Evolutionary conservation across 1,140 invertebrate species (phyloP).

Genomic region (Pentalonia nigronervosa): DNA sequence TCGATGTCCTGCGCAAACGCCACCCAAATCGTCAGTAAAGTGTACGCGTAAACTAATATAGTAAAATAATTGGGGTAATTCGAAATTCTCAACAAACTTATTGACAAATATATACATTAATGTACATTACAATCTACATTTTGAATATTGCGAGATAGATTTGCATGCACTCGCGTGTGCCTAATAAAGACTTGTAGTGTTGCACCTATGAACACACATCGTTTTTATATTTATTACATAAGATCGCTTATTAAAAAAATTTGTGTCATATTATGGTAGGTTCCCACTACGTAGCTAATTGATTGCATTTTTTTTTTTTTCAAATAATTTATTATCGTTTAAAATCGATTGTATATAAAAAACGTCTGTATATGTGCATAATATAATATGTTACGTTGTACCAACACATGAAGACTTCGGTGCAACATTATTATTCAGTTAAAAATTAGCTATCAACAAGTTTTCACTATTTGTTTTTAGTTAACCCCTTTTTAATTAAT

Average conservation of each 20-base stretch:
- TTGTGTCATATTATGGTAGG: too few species aligned
- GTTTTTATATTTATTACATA: background rate
- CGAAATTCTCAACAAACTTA: too few species aligned
- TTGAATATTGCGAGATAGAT: background rate
- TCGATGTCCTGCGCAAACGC: conserved; percentile 26
- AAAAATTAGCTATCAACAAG: conserved; percentile 16
- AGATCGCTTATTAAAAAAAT: background rate
- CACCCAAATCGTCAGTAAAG: background rate
- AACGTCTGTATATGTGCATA: background rate
- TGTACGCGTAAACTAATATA: too few species aligned
- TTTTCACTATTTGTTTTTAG: background rate
- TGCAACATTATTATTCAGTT: background rate
- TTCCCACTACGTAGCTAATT: too few species aligned
- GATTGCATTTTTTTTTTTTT: background rate
- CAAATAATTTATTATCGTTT: background rate
- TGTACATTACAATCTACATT: background rate
- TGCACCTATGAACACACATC: background rate
- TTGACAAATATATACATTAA: too few species aligned
- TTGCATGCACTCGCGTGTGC: too few species aligned
- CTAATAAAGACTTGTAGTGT: background rate
- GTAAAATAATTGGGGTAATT: too few species aligned
- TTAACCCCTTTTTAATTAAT: background rate
- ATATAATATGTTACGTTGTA: background rate
- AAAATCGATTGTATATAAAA: background rate
- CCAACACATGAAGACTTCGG: too few species aligned